Base-by-base conservation (phyloP, 64 coral and sea anemone species). In the Anthopleura sola region DNA sequence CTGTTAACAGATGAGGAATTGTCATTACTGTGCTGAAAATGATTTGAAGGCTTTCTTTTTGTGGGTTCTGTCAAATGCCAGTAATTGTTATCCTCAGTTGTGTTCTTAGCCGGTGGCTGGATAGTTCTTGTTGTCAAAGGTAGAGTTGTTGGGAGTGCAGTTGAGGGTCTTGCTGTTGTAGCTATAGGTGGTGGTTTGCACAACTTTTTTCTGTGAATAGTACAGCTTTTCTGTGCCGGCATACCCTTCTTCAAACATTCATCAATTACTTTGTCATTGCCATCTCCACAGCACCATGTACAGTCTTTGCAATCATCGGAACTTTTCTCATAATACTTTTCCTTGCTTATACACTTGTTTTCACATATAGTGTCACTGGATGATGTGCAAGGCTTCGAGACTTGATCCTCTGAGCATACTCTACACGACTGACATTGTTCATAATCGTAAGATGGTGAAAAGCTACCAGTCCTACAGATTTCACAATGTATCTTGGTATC, bases 171-270 rank as follows among this genome's bases (percentile, higher is more conserved):
- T 46, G 6, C 37, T 12, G 76, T 47, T 7, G 9, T n/a, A n/a
- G n/a, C n/a, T n/a, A n/a, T 48, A 23, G 21, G 76, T 33, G 76
- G 16, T 46, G 76, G 37, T 18, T 37, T 79, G 39, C 76, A 79
- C 17, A 44, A 6, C 38, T 79, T 79, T 48, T 7, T 79, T 47
- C 76, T 79, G 38, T 79, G 76, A 47, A 79, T 23, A 5, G 37
- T 79, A 84, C 88, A 89, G 7, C 53, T 47, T 84, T 89, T 37
- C 18, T 89, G 74, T 53, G 24, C 18, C 36, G 81, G 88, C 88
- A 84, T 89, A 18, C 82, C 66, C 37, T 89, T 89, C 5, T 16
- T 12, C 4, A 55, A 33, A 54, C 88, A 89, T 11, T 84, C 47
- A 11, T 32, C 36, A 39, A 54, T 33, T 0, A 57, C 24, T 20